Evolutionary conservation across 64 coral and sea anemone species (phyloP).

Genomic region (Montipora foliosa): DNA sequence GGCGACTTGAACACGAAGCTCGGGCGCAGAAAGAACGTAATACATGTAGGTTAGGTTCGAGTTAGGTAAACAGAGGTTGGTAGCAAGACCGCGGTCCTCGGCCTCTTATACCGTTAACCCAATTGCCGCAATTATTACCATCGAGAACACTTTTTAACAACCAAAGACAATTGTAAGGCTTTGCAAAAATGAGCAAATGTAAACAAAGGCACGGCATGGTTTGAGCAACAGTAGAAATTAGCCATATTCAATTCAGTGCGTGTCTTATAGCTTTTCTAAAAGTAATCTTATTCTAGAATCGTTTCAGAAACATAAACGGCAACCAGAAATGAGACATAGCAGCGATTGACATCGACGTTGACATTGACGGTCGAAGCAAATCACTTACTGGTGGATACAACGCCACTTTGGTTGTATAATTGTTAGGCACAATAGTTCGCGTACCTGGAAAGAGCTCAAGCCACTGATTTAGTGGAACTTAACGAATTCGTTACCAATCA

Average conservation of each 20-base stretch:
- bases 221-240: slow-evolving; percentile 5
- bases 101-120: no score
- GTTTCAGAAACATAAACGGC: no score
- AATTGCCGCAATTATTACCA: neutral
- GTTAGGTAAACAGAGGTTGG: neutral
- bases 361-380: neutral
- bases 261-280: neutral
- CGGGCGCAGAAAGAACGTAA: neutral
- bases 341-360: no score
- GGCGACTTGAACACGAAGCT: neutral
- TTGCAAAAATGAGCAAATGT: neutral
- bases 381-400: neutral
- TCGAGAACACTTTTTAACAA: neutral
- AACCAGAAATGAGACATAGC: no score
- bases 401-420: neutral
- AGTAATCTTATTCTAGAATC: no score
- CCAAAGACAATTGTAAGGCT: neutral
- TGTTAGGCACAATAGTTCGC: neutral
- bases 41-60: neutral
- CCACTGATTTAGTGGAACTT: neutral
- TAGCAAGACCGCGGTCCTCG: neutral
- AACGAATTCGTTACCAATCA: neutral
- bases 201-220: slow-evolving; percentile 21
- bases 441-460: neutral
- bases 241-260: neutral